These are phyloP conservation scores for Cynaeus angustus DNA, from an alignment of 2,888 invertebrate species.

Conservation along the genomic window DNA sequence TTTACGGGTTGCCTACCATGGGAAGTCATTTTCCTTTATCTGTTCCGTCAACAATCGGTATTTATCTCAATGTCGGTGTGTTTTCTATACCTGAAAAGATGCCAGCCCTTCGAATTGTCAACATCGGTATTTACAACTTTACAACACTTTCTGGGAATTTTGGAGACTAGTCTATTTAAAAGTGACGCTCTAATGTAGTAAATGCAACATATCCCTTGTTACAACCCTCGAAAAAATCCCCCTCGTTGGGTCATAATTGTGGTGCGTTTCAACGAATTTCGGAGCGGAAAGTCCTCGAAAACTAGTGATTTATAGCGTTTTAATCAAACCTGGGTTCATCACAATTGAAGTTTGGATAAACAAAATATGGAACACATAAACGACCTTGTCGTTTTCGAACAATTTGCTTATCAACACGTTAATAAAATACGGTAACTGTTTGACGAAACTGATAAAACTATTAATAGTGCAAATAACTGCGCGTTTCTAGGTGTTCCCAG, in stretches of 20 bases:
- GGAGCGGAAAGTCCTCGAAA: conserved; percentile 55
- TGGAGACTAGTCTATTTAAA: background rate
- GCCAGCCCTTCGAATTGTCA: conserved; percentile 16
- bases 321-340: no score
- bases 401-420: background rate
- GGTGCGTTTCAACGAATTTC: conserved; percentile 22
- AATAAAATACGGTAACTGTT: background rate
- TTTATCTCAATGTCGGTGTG: conserved; percentile 16
- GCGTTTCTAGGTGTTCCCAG: no score
- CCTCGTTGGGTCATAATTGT: conserved; percentile 37
- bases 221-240: conserved; percentile 29
- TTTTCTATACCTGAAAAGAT: conserved; percentile 19
- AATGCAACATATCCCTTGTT: conserved; percentile 10
- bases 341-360: no score
- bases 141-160: background rate
- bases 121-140: conserved; percentile 3
- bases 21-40: conserved; percentile 11
- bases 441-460: background rate
- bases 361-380: no score
- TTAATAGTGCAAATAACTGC: no score
- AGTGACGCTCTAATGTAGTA: conserved; percentile 10
- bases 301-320: background rate
- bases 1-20: conserved; percentile 20
- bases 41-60: conserved; percentile 7
- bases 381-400: background rate